Evolutionary conservation across 2,797 vertebrate genomes (phyloP), one percentile per base, ranked within the genome.

Genomic region (Silurus lanzhouensis): DNA sequence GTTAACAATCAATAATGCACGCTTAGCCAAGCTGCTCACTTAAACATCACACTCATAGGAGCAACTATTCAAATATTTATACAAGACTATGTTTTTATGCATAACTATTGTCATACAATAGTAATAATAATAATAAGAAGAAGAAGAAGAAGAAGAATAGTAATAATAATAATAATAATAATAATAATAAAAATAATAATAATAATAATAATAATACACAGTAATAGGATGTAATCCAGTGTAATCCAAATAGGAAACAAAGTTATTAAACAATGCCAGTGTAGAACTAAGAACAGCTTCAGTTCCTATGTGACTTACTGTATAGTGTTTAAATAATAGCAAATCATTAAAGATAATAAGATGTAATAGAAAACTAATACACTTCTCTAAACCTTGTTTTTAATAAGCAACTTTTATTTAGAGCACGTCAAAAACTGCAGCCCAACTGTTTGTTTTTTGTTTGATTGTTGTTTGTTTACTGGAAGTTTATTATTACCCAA

Each of bases 1-100:
- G 68, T 89, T 83, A 89, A 82, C 83, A 82, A 77, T 85, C 77
- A 78, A 79, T 74, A 83, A 78, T 67, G 61, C 76, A 80, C 60
- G 60, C 60, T 76, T 72, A 46, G 70, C 19, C 84, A 85, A 71
- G 74, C 63, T 68, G 80, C 76, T 83, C 80, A 44, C 83, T 68
- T 76, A 75, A 67, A 75, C 48, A 61, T 83, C 58, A 64, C 27
- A 10, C 58, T 44, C 57, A 38, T 12, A 22, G 25, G 19, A 52
- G 66, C 8, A 9, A 67, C 46, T 64, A 6, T 17, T 64, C 5
- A 64, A 60, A 48, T 19, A 64, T 15, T 46, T 22, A 80, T 63
- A 19, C 79, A 52, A 48, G 4, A 9, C 61, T 10, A 52, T 5
- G 61, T 19, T 48, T 25, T 17, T 66, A 27, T 52, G 48, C 6